These are phyloP conservation scores for Allygus modestus DNA, from an alignment of 2,888 invertebrate species.

Conservation along the genomic window DNA sequence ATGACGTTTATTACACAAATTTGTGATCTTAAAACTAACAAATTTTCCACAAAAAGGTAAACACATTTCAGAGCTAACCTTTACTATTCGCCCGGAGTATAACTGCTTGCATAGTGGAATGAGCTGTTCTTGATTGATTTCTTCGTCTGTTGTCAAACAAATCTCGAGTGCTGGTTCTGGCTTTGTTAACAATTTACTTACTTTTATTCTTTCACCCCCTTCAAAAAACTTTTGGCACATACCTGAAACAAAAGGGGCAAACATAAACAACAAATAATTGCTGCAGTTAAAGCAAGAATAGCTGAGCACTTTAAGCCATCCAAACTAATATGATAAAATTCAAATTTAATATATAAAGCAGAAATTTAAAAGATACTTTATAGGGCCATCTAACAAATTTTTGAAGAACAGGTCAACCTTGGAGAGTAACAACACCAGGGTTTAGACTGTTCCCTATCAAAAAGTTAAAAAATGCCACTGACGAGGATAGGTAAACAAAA, in stretches of 20 bases:
- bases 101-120: slow-evolving; percentile 16
- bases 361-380: too few species aligned
- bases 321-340: too few species aligned
- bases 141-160: slow-evolving; percentile 30
- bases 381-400: too few species aligned
- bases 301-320: too few species aligned
- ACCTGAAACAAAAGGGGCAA: slow-evolving; percentile 73
- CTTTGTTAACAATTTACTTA: slow-evolving; percentile 56
- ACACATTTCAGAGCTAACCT: slow-evolving; percentile 74
- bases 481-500: too few species aligned
- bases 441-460: too few species aligned
- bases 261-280: too few species aligned
- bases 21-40: slow-evolving; percentile 74
- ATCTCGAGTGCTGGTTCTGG: slow-evolving; percentile 65
- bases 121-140: not conserved
- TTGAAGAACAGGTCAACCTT: too few species aligned
- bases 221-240: slow-evolving; percentile 4
- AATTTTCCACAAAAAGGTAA: slow-evolving; percentile 76
- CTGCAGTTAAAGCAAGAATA: too few species aligned
- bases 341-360: too few species aligned
- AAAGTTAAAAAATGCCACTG: too few species aligned
- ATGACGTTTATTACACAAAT: slow-evolving; percentile 69
- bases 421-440: too few species aligned
- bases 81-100: slow-evolving; percentile 72
- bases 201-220: slow-evolving; percentile 24